Conservation (phyloP, 2,113 vertebrate genomes). For the Corydoras maculifer region DNA sequence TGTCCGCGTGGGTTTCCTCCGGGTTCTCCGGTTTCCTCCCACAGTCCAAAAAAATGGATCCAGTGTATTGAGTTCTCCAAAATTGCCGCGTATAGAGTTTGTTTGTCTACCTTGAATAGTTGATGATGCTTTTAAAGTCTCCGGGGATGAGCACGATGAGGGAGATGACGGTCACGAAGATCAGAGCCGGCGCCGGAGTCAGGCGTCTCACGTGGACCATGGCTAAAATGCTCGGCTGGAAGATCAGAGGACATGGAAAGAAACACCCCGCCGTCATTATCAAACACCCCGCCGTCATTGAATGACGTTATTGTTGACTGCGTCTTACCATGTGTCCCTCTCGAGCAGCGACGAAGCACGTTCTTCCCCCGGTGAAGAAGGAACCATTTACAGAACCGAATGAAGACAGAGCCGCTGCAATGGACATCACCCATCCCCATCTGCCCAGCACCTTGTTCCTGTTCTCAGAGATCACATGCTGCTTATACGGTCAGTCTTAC, state of each 20-base stretch:
- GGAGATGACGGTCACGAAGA: constrained; percentile 71
- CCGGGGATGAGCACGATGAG: constrained; percentile 74
- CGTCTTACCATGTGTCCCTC: constrained; percentile 81
- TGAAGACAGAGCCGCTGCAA: constrained; percentile 75
- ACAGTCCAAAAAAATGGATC: no score
- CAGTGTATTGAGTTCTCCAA: no score
- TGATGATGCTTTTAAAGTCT: constrained; percentile 76
- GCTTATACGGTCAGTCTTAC: no score
- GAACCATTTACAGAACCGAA: constrained; percentile 77
- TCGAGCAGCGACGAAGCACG: constrained; percentile 81
- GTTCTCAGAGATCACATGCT: constrained; percentile 19
- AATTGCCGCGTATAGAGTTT: no score
- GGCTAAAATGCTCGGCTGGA: constrained; percentile 76
- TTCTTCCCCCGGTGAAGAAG: constrained; percentile 73
- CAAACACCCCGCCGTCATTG: no score
- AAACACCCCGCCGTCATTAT: background rate
- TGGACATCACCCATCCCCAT: constrained; percentile 83
- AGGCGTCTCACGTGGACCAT: constrained; percentile 74
- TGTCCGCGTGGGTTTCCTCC: no score
- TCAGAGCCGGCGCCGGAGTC: constrained; percentile 78
- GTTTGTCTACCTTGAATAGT: constrained; percentile 39
- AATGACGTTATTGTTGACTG: background rate
- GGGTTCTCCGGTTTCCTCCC: no score
- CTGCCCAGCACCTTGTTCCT: constrained; percentile 79
- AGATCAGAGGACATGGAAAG: background rate